Base-by-base conservation (phyloP, 2,888 invertebrate genomes). In the Eristalinus aeneus region DNA sequence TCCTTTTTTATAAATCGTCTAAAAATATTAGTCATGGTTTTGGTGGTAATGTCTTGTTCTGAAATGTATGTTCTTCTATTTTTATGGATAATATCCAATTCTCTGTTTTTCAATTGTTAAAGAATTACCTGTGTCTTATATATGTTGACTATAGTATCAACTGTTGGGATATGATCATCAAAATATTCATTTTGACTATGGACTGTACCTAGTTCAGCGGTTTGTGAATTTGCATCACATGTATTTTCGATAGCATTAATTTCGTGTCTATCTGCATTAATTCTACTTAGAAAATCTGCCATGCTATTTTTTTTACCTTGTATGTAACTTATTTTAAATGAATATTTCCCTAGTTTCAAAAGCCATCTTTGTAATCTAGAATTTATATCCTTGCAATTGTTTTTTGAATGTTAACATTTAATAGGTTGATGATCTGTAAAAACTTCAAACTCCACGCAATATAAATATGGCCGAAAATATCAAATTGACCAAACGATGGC, bases 1-100 rank as follows among this genome's bases (percentile, higher is more conserved):
- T 56, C 83, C 88, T 78, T 88, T 88, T 16, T 74, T 10, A 86
- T 72, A 80, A 72, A 88, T 72, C 53, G 82, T 56, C 54, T 83
- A 56, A 88, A 79, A 22, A 88, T 88, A 2, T 34, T 9, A 8
- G 34, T 34, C 34, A 34, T 34, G 8, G 34, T 10, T 34, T 34
- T 2, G 34, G 2, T 34, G 34, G 8, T 10, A 34, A 34, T 34
- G 10, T 34, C 34, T 10, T 34, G 34, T 10, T 89, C 78, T 20
- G 81, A 69, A 12, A 87, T 78, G 23, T 76, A 87, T 10, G 85
- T 85, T 56, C 88, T 87, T 61, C 65, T 80, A 73, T 87, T 85
- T 1, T 63, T 75, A 10, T 82, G 65, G 31, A 77, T 0, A 1
- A n/a, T 65, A 74, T 86, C 71, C 1, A 67, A 10, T 75, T 78